Percentiles rank a stretch among this genome's conserved stretches.
Evolutionary conservation across 2,113 vertebrate species (phyloP).

Genomic region (Aplodontia rufa): DNA sequence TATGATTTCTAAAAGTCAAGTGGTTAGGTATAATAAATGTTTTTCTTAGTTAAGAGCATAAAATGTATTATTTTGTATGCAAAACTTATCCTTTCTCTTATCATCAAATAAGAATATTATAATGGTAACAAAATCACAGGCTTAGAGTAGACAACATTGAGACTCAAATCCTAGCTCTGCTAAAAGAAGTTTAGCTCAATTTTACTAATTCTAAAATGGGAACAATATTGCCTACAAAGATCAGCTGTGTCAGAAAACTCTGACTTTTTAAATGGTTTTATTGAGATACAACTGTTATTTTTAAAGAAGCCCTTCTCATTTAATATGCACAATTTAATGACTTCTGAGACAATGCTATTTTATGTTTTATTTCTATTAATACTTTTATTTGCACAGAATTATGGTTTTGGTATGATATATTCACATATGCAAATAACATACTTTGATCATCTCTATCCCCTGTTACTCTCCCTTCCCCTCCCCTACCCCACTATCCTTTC

Average conservation of each 20-base stretch:
- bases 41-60: background rate
- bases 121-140: background rate
- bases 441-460: background rate
- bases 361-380: background rate
- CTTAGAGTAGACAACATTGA: background rate
- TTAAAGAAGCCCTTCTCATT: background rate
- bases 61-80: background rate
- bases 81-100: background rate
- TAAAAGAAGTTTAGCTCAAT: background rate
- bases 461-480: background rate
- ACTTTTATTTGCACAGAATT: background rate
- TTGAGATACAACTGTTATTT: background rate
- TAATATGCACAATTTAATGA: background rate
- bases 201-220: background rate
- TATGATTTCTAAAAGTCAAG: background rate
- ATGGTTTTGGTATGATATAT: background rate
- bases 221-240: background rate
- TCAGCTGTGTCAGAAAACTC: background rate
- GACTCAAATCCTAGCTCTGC: background rate
- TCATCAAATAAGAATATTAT: background rate
- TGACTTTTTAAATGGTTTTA: background rate
- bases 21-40: background rate
- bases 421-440: no score
- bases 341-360: background rate
- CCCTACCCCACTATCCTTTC: background rate